A percentile compares a stretch with the other conserved stretches of the same genome.
phyloP scores from a whole-genome alignment of 2,113 vertebrate genomes.

The Apistogramma diplotaenia region DNA sequence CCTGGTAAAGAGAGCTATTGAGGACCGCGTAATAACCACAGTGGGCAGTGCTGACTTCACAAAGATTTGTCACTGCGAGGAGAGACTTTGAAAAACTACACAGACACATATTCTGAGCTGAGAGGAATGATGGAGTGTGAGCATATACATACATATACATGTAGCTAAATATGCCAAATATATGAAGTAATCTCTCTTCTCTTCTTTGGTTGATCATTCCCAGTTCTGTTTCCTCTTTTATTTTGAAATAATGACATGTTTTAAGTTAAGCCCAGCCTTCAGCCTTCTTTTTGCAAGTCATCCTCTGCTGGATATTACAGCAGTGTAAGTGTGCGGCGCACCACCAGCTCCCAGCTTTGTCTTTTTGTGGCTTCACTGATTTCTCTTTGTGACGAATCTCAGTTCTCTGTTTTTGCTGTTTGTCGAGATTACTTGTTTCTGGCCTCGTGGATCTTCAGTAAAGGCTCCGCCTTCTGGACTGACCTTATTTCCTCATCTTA shows the following conservation, averaged over 20 bases:
- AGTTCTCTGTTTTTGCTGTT: neutral
- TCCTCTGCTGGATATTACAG: neutral
- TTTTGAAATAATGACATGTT: neutral
- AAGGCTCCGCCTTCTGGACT: neutral
- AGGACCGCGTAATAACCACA: neutral
- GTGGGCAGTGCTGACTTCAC: constrained; percentile 2
- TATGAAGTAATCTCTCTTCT: neutral
- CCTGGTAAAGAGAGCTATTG: constrained; percentile 40
- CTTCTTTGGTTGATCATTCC: neutral
- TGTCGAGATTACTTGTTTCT: neutral
- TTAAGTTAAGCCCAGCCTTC: neutral
- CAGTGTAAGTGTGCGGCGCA: neutral
- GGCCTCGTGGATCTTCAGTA: neutral
- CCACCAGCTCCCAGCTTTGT: neutral
- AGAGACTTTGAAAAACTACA: constrained; percentile 19
- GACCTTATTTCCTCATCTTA: neutral
- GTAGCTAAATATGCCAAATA: neutral
- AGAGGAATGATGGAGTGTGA: neutral
- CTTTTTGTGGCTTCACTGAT: neutral
- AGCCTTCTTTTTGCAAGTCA: neutral
- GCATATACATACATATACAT: too few species aligned
- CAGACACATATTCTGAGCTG: neutral
- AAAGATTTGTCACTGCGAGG: neutral
- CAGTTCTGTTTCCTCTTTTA: neutral
- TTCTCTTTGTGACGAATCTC: neutral